A percentile compares a stretch with the other conserved stretches of the same genome.
Conservation (phyloP, 37 sponge, comb jelly and placozoan genomes). For the Bolinopsis microptera region DNA sequence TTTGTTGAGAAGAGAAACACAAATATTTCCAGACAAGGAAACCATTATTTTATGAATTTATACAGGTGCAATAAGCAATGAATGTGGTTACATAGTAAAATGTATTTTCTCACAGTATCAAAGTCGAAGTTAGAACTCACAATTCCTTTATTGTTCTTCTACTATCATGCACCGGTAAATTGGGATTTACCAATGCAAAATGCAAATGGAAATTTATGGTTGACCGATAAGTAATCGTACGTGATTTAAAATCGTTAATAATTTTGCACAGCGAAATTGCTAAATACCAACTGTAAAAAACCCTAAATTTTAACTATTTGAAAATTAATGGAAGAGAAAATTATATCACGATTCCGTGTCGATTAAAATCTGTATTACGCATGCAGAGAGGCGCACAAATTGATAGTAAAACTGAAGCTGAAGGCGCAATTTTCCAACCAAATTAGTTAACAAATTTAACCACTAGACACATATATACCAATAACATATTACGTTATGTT, state of each 20-base stretch:
- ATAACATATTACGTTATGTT: not conserved
- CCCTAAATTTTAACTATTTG: no score
- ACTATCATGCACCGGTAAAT: no score
- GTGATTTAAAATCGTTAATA: no score
- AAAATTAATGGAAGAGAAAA: not conserved
- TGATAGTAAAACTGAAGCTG: not conserved
- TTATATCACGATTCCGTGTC: not conserved
- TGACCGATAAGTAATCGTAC: no score
- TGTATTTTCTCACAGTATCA: no score
- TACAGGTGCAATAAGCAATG: not conserved
- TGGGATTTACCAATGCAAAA: no score
- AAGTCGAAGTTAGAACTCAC: no score
- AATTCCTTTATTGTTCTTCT: no score
- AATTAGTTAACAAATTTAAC: not conserved
- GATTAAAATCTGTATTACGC: not conserved
- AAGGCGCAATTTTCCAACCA: not conserved
- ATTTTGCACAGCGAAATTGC: no score
- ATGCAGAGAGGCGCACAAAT: not conserved
- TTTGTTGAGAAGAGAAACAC: not conserved
- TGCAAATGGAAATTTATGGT: no score
- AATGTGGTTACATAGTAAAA: no score
- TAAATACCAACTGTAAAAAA: no score
- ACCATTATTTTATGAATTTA: not conserved
- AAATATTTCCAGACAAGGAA: not conserved
- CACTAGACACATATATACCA: not conserved